Percentiles rank a stretch among this genome's conserved stretches.
phyloP scores from a whole-genome alignment of 2,113 vertebrate species.

The Prietella phreatophila region DNA sequence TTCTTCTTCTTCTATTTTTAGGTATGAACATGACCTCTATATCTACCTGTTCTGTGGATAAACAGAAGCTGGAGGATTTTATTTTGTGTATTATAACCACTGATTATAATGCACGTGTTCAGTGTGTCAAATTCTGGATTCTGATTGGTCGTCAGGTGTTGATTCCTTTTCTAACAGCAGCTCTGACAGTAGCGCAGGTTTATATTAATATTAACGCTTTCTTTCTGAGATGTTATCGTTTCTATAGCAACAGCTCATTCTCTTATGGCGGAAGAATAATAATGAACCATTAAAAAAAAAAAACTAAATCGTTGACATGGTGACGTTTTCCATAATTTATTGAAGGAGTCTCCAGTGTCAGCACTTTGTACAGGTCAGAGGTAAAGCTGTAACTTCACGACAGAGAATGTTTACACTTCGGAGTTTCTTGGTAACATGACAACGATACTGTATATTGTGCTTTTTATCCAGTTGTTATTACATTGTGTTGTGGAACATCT shows the following conservation, averaged over 20 bases:
- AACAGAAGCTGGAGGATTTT: background rate
- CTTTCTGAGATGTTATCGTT: background rate
- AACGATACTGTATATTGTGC: background rate
- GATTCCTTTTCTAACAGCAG: background rate
- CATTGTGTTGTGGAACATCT: background rate
- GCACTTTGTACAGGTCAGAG: background rate
- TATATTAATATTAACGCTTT: too few relatives aligned
- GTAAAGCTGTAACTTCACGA: background rate
- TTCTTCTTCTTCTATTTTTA: background rate
- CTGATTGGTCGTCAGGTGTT: background rate
- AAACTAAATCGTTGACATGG: background rate
- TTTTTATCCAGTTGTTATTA: background rate
- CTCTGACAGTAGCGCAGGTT: background rate
- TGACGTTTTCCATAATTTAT: background rate
- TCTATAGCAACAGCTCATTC: background rate
- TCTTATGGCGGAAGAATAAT: too few relatives aligned
- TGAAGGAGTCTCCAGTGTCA: background rate
- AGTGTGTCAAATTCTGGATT: background rate
- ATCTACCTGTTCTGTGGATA: background rate
- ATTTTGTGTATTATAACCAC: background rate
- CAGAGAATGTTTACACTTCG: too few relatives aligned
- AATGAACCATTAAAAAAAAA: background rate
- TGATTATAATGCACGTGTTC: background rate
- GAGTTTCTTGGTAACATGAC: background rate
- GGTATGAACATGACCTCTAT: background rate